Base-by-base conservation (phyloP, 2,888 invertebrate genomes). In the Scotopteryx bipunctaria region DNA sequence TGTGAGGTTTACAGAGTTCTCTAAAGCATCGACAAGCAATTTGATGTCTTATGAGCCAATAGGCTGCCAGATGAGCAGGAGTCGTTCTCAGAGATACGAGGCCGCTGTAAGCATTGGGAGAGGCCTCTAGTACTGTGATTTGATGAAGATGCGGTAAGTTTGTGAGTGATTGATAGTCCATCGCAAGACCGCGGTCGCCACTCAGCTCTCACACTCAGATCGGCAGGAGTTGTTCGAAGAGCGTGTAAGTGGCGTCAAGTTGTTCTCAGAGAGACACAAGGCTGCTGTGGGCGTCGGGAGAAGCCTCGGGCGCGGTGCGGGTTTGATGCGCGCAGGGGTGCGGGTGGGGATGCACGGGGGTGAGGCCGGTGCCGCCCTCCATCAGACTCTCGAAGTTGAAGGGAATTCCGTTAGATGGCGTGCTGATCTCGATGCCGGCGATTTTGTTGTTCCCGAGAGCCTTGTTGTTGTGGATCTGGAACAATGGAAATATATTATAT, bases 371-470 rank as follows among this genome's bases (percentile, higher is more conserved):
- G 69, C 97, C 97, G 41, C 97, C 97, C 69, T 97, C 97, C 95
- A 98, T 97, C 55, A 98, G 92, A 64, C 96, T 96, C 72, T 98
- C 98, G 80, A 97, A 97, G 83, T 97, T 97, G 86, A 97, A 96
- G 66, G 94, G 94, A 63, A 96, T 94, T 41, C 96, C 97, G 69
- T 94, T 94, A 57, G 97, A 96, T 0, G 98, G 98, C 6, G 97
- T 97, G 58, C 94, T 95, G 69, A 97, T 96, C 67, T 96, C 93
- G 59, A 97, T 93, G 48, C 96, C 97, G 21, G 94, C 93, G 57
- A 95, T 93, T 70, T 94, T 94, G 63, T 92, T 91, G 59, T 89
- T 86, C 63, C 73, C 79, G 43, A 83, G 63, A 27, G 79, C 83
- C 71, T 90, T 91, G 73, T 86, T 83, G 68, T 87, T 86, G 74